Conservation (phyloP, 92 coral and sea anemone genomes). For the Zoanthus solanderi region DNA sequence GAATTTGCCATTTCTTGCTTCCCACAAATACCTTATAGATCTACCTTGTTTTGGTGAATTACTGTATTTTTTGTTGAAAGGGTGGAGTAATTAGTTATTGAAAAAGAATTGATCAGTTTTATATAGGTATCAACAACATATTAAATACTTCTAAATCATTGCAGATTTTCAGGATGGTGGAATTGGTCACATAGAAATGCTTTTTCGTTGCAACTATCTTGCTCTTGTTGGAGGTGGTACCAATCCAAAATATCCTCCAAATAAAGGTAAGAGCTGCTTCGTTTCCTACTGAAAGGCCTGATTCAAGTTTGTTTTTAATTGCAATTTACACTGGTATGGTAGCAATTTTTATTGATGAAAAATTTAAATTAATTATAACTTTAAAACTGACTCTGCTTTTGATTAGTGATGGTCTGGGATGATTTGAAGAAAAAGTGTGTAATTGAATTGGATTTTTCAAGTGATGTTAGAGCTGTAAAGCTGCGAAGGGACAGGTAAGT, state of each 20-base stretch:
- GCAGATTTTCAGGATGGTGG: slow-evolving; percentile 98
- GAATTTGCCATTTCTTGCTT: no score
- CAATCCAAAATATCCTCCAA: slow-evolving; percentile 93
- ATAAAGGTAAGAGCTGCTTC: slow-evolving; percentile 75
- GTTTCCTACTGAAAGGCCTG: no score
- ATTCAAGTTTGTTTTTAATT: no score
- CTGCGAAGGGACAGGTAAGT: slow-evolving; percentile 96
- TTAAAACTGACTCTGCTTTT: neutral
- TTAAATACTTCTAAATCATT: neutral
- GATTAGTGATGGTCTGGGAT: slow-evolving; percentile 97
- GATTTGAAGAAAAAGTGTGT: slow-evolving; percentile 96
- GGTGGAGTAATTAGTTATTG: no score
- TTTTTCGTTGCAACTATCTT: slow-evolving; percentile 96
- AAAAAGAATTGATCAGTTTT: no score
- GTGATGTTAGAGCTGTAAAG: slow-evolving; percentile 95
- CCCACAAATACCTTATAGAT: no score
- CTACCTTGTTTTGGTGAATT: no score
- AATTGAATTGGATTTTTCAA: slow-evolving; percentile 94
- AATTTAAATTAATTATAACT: no score
- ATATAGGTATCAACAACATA: no score
- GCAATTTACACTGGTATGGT: no score
- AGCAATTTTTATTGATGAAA: no score
- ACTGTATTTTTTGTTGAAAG: no score
- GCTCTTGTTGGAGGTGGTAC: slow-evolving; percentile 98
- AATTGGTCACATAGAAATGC: slow-evolving; percentile 93